A percentile compares a stretch with the other conserved stretches of the same genome.
phyloP scores from a whole-genome alignment of 2,888 invertebrate genomes.

The Branchinecta sandiegonensis region DNA sequence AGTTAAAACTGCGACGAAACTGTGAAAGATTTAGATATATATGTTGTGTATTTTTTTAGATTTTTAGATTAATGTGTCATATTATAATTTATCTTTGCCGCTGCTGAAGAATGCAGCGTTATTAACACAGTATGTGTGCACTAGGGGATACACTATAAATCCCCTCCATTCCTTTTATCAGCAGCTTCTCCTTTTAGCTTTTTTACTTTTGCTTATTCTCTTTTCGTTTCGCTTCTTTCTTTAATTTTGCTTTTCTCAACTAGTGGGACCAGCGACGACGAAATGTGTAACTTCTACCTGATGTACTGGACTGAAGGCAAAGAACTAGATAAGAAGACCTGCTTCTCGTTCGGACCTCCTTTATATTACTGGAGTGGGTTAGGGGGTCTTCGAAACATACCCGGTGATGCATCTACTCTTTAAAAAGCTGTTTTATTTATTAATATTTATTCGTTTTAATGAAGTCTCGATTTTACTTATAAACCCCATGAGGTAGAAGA shows the following conservation, averaged over 20 bases:
- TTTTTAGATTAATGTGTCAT: no score
- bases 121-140: no score
- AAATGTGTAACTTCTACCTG: conserved; percentile 91
- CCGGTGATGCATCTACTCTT: conserved; percentile 52
- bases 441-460: conserved; percentile 9
- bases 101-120: no score
- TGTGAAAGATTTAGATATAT: no score
- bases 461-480: no score
- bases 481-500: no score
- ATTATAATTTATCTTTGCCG: no score
- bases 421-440: conserved; percentile 29
- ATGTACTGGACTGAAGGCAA: conserved; percentile 78
- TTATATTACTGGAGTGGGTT: conserved; percentile 55
- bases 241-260: conserved; percentile 15
- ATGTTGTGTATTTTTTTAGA: no score
- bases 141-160: neutral
- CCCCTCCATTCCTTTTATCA: neutral
- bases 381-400: conserved; percentile 54
- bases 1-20: no score
- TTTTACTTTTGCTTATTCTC: conserved; percentile 20
- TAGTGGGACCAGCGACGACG: conserved; percentile 33
- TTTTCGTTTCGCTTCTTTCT: conserved; percentile 17
- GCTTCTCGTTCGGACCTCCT: conserved; percentile 71
- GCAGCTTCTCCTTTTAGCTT: neutral
- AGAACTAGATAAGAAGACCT: conserved; percentile 60